Percentiles rank a stretch among this genome's conserved stretches.
phyloP scores from a whole-genome alignment of 1,140 invertebrate genomes.

The Aphis gossypii region DNA sequence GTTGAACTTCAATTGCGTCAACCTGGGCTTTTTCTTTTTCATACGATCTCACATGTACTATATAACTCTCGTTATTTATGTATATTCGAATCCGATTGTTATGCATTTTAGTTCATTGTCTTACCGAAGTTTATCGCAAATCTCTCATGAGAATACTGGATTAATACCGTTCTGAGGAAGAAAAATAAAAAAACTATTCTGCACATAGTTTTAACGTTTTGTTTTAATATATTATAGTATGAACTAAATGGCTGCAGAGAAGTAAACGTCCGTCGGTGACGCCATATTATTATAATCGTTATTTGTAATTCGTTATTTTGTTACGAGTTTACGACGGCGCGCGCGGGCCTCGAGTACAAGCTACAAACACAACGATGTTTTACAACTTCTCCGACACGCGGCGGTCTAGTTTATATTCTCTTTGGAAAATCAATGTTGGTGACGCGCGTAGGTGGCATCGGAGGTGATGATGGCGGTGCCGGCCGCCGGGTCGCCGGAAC shows the following conservation, averaged over 20 bases:
- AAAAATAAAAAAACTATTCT: neutral
- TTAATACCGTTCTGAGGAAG: too few relatives aligned
- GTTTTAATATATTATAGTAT: neutral
- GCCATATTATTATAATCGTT: neutral
- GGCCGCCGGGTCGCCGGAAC: slow-evolving; percentile 45
- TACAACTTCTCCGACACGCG: neutral
- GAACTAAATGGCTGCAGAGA: neutral
- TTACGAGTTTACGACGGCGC: neutral
- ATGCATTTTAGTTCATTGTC: neutral
- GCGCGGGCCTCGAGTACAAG: neutral
- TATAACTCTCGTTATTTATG: neutral
- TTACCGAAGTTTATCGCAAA: neutral
- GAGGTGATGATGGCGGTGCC: too few relatives aligned
- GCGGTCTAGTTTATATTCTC: slow-evolving; percentile 66
- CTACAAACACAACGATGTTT: neutral
- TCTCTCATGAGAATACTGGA: too few relatives aligned
- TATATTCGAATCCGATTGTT: neutral
- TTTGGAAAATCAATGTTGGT: slow-evolving; percentile 66
- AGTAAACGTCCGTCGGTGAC: neutral
- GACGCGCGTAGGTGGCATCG: slow-evolving; percentile 61
- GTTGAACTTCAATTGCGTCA: neutral
- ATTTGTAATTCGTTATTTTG: neutral
- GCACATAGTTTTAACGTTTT: neutral
- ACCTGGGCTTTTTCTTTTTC: too few relatives aligned
- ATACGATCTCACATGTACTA: too few relatives aligned